These are phyloP conservation scores for Philaenus spumarius DNA, from an alignment of 1,140 invertebrate species.

Conservation along the genomic window DNA sequence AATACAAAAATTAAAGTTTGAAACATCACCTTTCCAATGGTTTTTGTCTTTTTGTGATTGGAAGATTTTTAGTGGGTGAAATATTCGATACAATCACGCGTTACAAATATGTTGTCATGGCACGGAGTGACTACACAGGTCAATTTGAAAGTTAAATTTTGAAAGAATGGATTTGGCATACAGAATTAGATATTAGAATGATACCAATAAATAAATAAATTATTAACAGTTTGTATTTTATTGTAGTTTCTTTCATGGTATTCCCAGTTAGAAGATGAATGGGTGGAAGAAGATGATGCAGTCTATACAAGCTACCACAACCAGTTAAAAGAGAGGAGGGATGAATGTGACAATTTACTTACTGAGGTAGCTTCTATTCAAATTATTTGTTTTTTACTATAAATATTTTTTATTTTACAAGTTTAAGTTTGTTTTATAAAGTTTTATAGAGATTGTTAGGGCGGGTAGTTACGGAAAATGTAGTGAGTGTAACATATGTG, in stretches of 20 bases:
- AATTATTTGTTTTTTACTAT: constrained; percentile 10
- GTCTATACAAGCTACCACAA: constrained; percentile 61
- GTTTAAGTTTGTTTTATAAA: background rate
- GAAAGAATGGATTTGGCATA: too few species aligned
- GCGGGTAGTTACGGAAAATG: background rate
- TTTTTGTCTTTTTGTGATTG: too few species aligned
- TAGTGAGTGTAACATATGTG: background rate
- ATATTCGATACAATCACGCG: too few species aligned
- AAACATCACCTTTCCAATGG: too few species aligned
- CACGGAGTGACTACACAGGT: too few species aligned
- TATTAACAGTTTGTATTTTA: too few species aligned
- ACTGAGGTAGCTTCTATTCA: constrained; percentile 43
- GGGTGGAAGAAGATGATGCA: constrained; percentile 54
- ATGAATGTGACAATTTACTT: constrained; percentile 64
- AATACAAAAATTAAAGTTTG: too few species aligned
- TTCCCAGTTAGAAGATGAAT: constrained; percentile 53
- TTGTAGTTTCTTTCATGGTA: constrained; percentile 59
- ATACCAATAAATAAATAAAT: too few species aligned
- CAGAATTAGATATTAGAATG: too few species aligned
- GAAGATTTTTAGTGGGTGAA: too few species aligned
- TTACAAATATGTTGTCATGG: too few species aligned
- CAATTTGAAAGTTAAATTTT: too few species aligned
- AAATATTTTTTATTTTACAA: constrained; percentile 22
- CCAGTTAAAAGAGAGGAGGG: constrained; percentile 56
- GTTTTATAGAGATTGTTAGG: background rate